Conservation (phyloP, 2,113 vertebrate species). For the Salvator merianae region DNA sequence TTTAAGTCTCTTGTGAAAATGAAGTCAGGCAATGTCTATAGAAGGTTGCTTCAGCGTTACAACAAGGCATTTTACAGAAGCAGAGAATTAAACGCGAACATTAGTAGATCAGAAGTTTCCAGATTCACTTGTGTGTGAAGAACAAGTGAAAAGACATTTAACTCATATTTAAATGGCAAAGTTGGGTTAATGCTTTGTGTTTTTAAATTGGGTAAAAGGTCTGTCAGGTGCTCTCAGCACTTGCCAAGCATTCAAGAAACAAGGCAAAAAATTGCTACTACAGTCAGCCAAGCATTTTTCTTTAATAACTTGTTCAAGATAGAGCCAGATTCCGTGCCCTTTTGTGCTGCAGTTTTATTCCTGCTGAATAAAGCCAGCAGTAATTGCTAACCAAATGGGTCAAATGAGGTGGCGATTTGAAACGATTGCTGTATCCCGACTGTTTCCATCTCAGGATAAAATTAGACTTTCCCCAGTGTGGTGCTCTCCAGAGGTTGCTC, state of each 20-base stretch:
- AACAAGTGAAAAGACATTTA: constrained; percentile 3
- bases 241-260: constrained; percentile 5
- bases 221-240: neutral
- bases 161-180: accelerated
- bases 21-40: constrained; percentile 27
- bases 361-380: constrained; percentile 36
- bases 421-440: constrained; percentile 27
- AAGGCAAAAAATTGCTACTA: constrained; percentile 31
- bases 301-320: constrained; percentile 20
- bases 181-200: constrained; percentile 16
- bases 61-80: neutral
- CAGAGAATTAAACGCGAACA: constrained; percentile 20
- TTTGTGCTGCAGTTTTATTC: constrained; percentile 46
- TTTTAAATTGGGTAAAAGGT: neutral
- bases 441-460: no score
- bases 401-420: constrained; percentile 45
- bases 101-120: constrained; percentile 1
- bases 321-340: constrained; percentile 34
- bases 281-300: constrained; percentile 16
- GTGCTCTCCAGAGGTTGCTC: no score
- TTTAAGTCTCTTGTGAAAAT: constrained; percentile 37
- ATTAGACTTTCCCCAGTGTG: no score
- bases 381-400: constrained; percentile 50
- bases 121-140: constrained; percentile 7
- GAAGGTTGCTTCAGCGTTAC: constrained; percentile 3